Evolutionary conservation across 2,797 vertebrate species (phyloP), one percentile per base, ranked within the genome.

Genomic region (Muscicapa comitata): DNA sequence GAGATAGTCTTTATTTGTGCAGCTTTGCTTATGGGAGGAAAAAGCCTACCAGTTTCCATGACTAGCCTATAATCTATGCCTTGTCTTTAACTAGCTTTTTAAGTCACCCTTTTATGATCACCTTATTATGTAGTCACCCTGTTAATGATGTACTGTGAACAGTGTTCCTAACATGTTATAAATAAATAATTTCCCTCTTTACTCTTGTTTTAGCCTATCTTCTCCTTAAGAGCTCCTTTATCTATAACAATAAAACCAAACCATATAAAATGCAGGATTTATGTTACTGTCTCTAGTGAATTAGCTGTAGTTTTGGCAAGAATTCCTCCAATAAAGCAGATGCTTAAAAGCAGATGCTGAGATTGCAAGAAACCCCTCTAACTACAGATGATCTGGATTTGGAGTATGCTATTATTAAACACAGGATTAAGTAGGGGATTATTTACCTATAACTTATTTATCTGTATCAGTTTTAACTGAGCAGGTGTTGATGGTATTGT

Each of bases 141-240:
- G 68, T 96, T 96, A 71, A 88, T 84, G 72, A 85, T 85, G 95
- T 92, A 83, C 42, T 90, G 62, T 94, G 91, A 91, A 87, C 66
- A 86, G 51, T 92, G 92, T 94, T 94, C 89, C 71, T 62, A 93
- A 87, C 0, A 3, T 87, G 67, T 83, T 93, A 96, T 93, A 97
- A 97, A 98, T 50, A 98, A 97, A 98, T 47, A 81, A 54, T 62
- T 90, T 95, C 54, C 77, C 72, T 94, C 87, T 63, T 74, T 70
- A 76, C 38, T 90, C 48, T 90, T 91, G 75, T 54, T 90, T 77
- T 68, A 86, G 61, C 3, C 37, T 93, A 3, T 77, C 10, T 42
- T 83, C 42, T 90, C 45, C 43, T 81, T 57, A 50, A 57, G 26
- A 53, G 4, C 84, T 92, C n/a, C 37, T 84, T 38, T 80, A 92